Conservation (phyloP, 2,113 vertebrate genomes). For the Arvicanthis niloticus region DNA sequence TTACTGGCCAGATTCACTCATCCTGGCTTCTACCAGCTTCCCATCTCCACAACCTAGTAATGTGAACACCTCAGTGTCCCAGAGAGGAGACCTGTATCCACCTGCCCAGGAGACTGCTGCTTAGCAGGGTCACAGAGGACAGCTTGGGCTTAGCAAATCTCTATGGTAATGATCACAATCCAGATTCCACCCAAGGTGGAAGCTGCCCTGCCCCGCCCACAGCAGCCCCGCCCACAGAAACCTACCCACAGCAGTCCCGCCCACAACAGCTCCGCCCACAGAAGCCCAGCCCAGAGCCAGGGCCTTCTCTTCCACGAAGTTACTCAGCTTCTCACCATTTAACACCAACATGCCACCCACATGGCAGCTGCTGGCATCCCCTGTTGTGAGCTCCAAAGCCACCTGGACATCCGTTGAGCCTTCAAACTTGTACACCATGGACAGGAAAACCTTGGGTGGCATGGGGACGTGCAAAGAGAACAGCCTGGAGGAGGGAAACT, state of each 20-base stretch:
- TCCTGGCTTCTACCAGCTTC: neutral
- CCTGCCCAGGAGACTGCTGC: neutral
- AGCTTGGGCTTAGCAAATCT: neutral
- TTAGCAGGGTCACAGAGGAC: neutral
- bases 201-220: accelerated
- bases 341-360: constrained; percentile 68
- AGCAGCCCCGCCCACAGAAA: neutral
- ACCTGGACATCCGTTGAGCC: constrained; percentile 79
- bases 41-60: neutral
- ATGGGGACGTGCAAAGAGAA: constrained; percentile 92
- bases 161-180: neutral
- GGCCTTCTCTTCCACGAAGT: neutral
- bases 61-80: accelerated
- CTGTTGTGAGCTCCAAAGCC: constrained; percentile 89
- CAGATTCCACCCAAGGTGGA: neutral
- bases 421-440: constrained; percentile 90
- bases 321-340: constrained; percentile 77
- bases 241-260: neutral
- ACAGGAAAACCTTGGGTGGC: constrained; percentile 88
- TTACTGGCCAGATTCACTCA: neutral
- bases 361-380: constrained; percentile 73
- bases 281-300: neutral
- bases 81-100: neutral
- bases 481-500: constrained; percentile 86
- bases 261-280: neutral